Conservation (phyloP, 2,888 invertebrate genomes). For the Lasioglossum marginatum region DNA sequence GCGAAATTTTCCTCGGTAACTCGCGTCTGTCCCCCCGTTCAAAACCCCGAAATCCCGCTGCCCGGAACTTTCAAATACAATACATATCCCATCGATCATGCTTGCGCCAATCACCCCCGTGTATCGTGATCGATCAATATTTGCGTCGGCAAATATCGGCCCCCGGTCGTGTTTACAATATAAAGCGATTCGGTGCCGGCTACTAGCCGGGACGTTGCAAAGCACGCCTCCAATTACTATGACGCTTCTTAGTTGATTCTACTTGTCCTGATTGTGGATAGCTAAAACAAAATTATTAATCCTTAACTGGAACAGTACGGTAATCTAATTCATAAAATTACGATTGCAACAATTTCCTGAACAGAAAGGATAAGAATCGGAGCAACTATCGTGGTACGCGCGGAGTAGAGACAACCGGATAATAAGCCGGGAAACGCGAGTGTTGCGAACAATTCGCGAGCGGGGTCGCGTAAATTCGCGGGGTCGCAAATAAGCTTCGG, state of each 20-base stretch:
- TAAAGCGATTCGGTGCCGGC: conserved; percentile 35
- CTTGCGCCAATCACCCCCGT: conserved; percentile 48
- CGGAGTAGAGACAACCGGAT: not conserved
- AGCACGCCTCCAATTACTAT: conserved; percentile 1
- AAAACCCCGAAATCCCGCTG: conserved; percentile 21
- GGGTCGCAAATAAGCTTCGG: not conserved
- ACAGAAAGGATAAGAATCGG: not conserved
- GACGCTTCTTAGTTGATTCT: conserved; percentile 20
- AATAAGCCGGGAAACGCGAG: conserved; percentile 1
- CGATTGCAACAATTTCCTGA: not conserved
- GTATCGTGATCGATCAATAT: conserved; percentile 59
- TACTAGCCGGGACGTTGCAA: not conserved
- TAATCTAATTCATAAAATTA: not conserved
- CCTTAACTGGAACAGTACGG: not conserved
- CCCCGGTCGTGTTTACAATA: conserved; percentile 44
- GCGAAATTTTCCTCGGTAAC: conserved; percentile 16
- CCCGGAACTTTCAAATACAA: conserved; percentile 46
- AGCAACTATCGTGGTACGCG: not conserved
- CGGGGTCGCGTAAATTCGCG: not conserved
- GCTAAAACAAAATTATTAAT: not conserved
- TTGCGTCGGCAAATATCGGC: conserved; percentile 42
- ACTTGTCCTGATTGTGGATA: not conserved
- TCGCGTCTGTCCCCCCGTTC: not conserved
- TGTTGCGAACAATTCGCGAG: not conserved
- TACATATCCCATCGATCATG: conserved; percentile 57